Conservation (phyloP, 2,113 vertebrate genomes). For the Neoarius graeffei region DNA sequence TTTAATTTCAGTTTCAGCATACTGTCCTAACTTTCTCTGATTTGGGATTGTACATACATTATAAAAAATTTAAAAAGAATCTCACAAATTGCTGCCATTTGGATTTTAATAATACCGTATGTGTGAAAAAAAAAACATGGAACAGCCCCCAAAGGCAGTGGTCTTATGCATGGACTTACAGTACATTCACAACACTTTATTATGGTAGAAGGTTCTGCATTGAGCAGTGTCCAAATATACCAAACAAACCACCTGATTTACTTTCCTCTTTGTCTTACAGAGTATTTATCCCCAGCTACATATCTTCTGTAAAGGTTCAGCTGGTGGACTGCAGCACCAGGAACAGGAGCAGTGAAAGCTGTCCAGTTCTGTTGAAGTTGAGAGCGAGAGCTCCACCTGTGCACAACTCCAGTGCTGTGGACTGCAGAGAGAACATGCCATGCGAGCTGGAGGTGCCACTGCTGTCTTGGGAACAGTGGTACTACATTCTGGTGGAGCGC, state of each 20-base stretch:
- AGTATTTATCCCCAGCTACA: slow-evolving; percentile 94
- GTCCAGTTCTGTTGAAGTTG: slow-evolving; percentile 87
- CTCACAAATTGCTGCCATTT: not conserved
- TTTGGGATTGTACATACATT: too few relatives aligned
- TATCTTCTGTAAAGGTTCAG: slow-evolving; percentile 86
- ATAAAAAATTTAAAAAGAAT: too few relatives aligned
- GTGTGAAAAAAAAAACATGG: not conserved
- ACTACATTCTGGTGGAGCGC: slow-evolving; percentile 92
- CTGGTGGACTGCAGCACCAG: slow-evolving; percentile 82
- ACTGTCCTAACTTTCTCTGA: too few relatives aligned
- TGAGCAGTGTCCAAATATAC: not conserved
- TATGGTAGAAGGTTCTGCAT: not conserved
- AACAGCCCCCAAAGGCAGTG: not conserved
- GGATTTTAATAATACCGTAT: slow-evolving; percentile 1
- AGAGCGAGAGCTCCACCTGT: slow-evolving; percentile 90
- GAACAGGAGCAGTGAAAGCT: slow-evolving; percentile 72
- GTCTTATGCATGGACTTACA: not conserved
- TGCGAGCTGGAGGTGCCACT: slow-evolving; percentile 83
- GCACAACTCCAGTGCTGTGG: slow-evolving; percentile 89
- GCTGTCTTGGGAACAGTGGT: slow-evolving; percentile 95
- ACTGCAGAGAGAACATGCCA: slow-evolving; percentile 78
- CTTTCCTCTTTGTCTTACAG: slow-evolving; percentile 64
- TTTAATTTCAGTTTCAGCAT: too few relatives aligned
- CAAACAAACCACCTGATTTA: not conserved
- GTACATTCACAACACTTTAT: not conserved